Conservation (phyloP, 2,888 invertebrate genomes). For the Sesia apiformis region DNA sequence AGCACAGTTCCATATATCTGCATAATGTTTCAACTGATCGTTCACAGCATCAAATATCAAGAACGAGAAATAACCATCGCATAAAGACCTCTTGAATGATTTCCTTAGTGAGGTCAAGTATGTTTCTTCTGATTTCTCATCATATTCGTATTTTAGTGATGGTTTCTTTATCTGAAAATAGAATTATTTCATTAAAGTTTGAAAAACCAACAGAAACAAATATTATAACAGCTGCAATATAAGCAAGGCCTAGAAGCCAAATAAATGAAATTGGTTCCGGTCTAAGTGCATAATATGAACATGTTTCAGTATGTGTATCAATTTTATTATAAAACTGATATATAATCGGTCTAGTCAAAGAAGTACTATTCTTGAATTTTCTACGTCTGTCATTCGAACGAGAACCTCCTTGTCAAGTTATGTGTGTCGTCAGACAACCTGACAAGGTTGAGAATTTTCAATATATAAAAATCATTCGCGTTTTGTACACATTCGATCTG, state of each 20-base stretch:
- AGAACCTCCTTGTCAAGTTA: too few species aligned
- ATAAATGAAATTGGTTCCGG: too few species aligned
- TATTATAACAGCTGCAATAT: not conserved
- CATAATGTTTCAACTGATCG: slow-evolving; percentile 85
- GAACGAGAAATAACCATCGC: slow-evolving; percentile 93
- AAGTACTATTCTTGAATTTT: too few species aligned
- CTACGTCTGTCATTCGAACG: too few species aligned
- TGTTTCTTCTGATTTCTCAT: slow-evolving; percentile 85
- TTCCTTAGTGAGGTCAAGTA: slow-evolving; percentile 89
- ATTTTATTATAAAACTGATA: too few species aligned
- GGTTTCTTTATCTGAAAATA: slow-evolving; percentile 67
- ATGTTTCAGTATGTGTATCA: too few species aligned
- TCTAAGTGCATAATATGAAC: too few species aligned
- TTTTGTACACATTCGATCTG: too few species aligned
- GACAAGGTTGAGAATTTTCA: too few species aligned
- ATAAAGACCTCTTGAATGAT: slow-evolving; percentile 92
- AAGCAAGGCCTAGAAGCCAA: not conserved
- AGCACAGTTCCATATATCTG: slow-evolving; percentile 91
- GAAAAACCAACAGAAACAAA: not conserved
- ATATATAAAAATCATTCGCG: too few species aligned
- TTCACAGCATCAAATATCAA: slow-evolving; percentile 95
- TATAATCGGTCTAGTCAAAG: too few species aligned
- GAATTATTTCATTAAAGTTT: slow-evolving; percentile 2
- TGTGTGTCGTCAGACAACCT: too few species aligned
- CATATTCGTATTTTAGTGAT: slow-evolving; percentile 92